These are phyloP conservation scores for Stenichneumon culpator DNA, from an alignment of 2,888 invertebrate genomes.

Conservation along the genomic window DNA sequence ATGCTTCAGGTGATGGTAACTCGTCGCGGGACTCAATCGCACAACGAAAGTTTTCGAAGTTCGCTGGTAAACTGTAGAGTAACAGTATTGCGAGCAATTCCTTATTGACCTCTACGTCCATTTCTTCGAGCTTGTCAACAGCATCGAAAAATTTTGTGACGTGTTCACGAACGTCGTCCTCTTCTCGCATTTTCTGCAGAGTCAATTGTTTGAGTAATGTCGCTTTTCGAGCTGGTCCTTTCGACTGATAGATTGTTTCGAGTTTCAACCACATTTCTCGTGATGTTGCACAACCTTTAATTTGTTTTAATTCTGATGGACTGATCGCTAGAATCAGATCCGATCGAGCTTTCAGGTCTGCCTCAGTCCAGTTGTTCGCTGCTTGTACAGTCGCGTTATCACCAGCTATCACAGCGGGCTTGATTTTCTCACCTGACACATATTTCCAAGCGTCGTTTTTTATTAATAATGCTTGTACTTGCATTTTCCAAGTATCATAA, in stretches of 20 bases:
- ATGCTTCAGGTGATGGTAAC: slow-evolving; percentile 20
- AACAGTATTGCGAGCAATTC: slow-evolving; percentile 32
- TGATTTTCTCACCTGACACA: slow-evolving; percentile 18
- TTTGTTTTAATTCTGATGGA: slow-evolving; percentile 35
- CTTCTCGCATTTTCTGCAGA: background rate
- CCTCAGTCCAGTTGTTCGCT: slow-evolving; percentile 11
- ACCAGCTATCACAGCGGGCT: background rate
- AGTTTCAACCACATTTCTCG: slow-evolving; percentile 30
- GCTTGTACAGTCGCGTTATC: slow-evolving; percentile 4
- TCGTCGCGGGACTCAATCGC: slow-evolving; percentile 24
- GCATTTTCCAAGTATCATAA: slow-evolving; percentile 41
- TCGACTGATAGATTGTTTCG: slow-evolving; percentile 21
- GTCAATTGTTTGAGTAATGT: background rate
- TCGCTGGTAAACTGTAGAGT: slow-evolving; percentile 33
- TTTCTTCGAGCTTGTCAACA: slow-evolving; percentile 37
- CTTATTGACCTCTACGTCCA: slow-evolving; percentile 23
- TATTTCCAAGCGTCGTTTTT: slow-evolving; percentile 30
- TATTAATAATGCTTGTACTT: slow-evolving; percentile 39
- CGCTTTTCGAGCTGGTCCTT: slow-evolving; percentile 43
- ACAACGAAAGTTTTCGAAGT: background rate
- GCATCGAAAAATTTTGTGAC: slow-evolving; percentile 34
- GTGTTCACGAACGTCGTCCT: slow-evolving; percentile 32
- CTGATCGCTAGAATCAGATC: slow-evolving; percentile 30
- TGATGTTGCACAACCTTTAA: slow-evolving; percentile 39
- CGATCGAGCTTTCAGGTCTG: slow-evolving; percentile 18